Base-by-base conservation (phyloP, 2,113 vertebrate genomes). In the Glareola pratincola region DNA sequence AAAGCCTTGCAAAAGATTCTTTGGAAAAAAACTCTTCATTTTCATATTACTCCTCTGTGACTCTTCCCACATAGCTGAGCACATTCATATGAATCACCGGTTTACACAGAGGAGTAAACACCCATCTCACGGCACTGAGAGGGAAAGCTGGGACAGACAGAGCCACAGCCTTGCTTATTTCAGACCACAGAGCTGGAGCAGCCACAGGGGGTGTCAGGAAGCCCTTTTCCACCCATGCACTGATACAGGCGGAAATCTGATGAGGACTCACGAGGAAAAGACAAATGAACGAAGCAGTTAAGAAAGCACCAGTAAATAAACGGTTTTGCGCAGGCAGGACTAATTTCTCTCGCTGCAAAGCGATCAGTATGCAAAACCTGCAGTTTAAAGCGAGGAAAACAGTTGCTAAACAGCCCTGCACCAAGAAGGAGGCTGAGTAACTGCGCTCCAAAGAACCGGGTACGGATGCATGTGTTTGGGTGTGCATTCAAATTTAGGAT, bases 81-180 rank as follows among this genome's bases (percentile, higher is more conserved):
- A 93, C 68, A 79, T 80, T 88, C 41, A 26, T 45, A 82, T 96
- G 95, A 94, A 90, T 96, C 96, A 97, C 79, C n/a, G 50, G 79
- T 96, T 96, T 92, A 91, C 85, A 92, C 87, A 81, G 87, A 97
- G 59, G 71, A 91, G 90, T 94, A 90, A 95, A 91, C 81, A 94
- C 37, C 32, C 69, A 95, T 56, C 69, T 92, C 85, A 78, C 51
- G 85, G 94, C 47, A 36, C 69, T 16, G 77, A 67, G 84, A 81
- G 57, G 47, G 56, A 93, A 82, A 75, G 69, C 56, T 85, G 90
- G 74, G 72, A 77, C 41, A 76, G 59, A 12, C 43, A 51, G 62
- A 94, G 63, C 66, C 75, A 36, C 60, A 87, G 78, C 37, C 39
- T 54, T 63, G 20, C 62, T 64, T 75, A 60, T 59, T 88, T 75